Conservation (phyloP, 1,140 invertebrate species). For the Drosophila biarmipes region DNA sequence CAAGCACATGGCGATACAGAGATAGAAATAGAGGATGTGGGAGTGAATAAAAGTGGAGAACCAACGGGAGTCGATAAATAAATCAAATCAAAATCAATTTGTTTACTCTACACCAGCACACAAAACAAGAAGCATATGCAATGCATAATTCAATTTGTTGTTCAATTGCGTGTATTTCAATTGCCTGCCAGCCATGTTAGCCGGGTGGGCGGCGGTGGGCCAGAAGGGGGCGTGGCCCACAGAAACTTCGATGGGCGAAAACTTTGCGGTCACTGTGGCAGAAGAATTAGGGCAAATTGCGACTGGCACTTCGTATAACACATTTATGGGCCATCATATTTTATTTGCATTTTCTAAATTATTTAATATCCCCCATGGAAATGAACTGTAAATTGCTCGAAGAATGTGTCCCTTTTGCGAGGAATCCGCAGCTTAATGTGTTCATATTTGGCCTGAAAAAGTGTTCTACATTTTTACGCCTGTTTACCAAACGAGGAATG, state of each 20-base stretch:
- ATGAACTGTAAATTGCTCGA: slow-evolving; percentile 23
- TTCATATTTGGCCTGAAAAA: slow-evolving; percentile 7
- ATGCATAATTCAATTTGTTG: slow-evolving; percentile 80
- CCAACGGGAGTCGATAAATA: slow-evolving; percentile 60
- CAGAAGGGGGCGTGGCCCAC: neutral
- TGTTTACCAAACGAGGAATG: neutral
- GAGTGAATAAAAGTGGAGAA: slow-evolving; percentile 1
- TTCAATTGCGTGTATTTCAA: slow-evolving; percentile 78
- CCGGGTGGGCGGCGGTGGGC: neutral
- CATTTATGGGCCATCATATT: slow-evolving; percentile 28
- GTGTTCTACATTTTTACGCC: slow-evolving; percentile 1
- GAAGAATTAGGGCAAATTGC: slow-evolving; percentile 46
- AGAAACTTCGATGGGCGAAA: slow-evolving; percentile 27
- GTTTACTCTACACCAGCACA: slow-evolving; percentile 60
- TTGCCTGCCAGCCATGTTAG: slow-evolving; percentile 61
- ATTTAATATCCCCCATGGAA: slow-evolving; percentile 36
- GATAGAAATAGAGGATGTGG: neutral
- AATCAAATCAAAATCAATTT: slow-evolving; percentile 82
- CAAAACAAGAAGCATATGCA: slow-evolving; percentile 58
- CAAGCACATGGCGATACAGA: neutral
- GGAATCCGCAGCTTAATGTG: slow-evolving; percentile 17
- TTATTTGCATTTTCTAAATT: slow-evolving; percentile 38
- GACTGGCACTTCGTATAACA: slow-evolving; percentile 23
- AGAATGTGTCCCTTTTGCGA: slow-evolving; percentile 10
- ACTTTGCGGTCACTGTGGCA: slow-evolving; percentile 50